A percentile compares a stretch with the other conserved stretches of the same genome.
Conservation (phyloP, 2,797 vertebrate species). For the Sebastes dallii region DNA sequence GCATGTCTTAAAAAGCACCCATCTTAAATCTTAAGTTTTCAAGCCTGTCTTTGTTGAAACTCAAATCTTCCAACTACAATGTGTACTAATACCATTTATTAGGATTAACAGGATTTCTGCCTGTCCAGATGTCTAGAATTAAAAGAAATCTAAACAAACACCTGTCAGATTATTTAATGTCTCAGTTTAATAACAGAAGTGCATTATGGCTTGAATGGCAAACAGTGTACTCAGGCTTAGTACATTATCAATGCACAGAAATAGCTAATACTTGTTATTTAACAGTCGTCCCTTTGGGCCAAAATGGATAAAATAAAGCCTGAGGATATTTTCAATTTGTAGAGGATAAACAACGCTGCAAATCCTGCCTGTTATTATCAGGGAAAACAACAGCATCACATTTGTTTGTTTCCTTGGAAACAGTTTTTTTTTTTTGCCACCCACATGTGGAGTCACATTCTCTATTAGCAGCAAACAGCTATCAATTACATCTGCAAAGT, state of each 20-base stretch:
- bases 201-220: background rate
- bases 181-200: background rate
- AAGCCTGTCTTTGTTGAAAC: background rate
- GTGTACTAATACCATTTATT: background rate
- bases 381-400: slow-evolving; percentile 19
- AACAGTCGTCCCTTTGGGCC: background rate
- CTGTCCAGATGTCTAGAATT: background rate
- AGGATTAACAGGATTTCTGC: background rate
- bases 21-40: background rate
- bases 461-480: slow-evolving; percentile 31
- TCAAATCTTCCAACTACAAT: background rate
- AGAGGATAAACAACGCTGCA: background rate
- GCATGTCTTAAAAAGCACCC: background rate
- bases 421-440: slow-evolving; percentile 37
- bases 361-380: background rate
- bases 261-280: background rate
- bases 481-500: slow-evolving; percentile 30
- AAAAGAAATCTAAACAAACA: background rate
- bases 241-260: background rate
- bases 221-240: background rate
- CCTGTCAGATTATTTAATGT: background rate
- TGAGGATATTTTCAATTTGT: background rate
- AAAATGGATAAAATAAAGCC: background rate
- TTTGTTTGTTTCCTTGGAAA: slow-evolving; percentile 76
- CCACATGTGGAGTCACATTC: slow-evolving; percentile 44